Evolutionary conservation across 1,140 invertebrate genomes (phyloP).

Genomic region (Bombus superbus): DNA sequence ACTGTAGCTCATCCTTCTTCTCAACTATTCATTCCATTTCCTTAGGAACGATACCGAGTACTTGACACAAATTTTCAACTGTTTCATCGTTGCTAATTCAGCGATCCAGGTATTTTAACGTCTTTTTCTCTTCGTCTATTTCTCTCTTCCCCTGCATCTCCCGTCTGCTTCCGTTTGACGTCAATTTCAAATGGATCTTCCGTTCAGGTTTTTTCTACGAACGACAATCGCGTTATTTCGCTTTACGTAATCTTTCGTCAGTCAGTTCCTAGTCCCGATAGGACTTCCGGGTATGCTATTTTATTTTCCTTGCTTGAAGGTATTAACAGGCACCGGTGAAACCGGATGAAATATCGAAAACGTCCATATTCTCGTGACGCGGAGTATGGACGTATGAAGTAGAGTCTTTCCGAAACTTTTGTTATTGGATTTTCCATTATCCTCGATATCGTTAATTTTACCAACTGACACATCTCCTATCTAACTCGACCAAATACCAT

Average conservation of each 20-base stretch:
- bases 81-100: conserved; percentile 35
- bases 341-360: neutral
- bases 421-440: neutral
- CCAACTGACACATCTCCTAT: neutral
- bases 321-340: neutral
- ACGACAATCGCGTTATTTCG: conserved; percentile 12
- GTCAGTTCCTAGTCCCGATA: neutral
- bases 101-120: neutral
- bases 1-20: conserved; percentile 35
- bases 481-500: neutral
- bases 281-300: neutral
- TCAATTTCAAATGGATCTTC: neutral
- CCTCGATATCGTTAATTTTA: neutral
- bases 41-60: conserved; percentile 23
- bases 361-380: neutral
- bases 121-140: neutral
- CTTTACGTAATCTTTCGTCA: neutral
- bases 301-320: neutral
- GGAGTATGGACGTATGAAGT: neutral
- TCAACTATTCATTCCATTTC: conserved; percentile 43
- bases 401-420: neutral
- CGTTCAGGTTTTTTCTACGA: neutral
- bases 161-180: neutral
- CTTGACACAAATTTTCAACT: conserved; percentile 30
- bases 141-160: neutral